Evolutionary conservation across 2,797 vertebrate species (phyloP), one percentile per base, ranked within the genome.

Genomic region (Rhynchotus rufescens): DNA sequence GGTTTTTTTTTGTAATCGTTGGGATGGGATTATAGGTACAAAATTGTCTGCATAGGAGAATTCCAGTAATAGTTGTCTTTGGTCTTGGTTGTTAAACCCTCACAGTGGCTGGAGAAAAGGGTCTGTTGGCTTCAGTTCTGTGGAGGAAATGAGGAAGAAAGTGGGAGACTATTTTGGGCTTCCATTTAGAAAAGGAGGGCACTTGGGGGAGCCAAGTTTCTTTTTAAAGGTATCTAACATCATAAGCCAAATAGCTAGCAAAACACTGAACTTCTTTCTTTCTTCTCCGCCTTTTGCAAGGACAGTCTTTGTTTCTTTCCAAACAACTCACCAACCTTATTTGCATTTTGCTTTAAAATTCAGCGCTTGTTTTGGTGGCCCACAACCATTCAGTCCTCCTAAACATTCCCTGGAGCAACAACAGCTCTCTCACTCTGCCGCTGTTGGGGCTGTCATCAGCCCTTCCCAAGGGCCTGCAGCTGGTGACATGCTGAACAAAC

Each of bases 191-290:
- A 92, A 26, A 86, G 56, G 80, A 77, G 22, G 54, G 17, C 74
- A 34, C 44, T 88, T 74, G n/a, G 60, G 28, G 60, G 57, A 88
- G 61, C 34, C 74, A 86, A 72, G 26, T 44, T 65, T 68, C 83
- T 88, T 71, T 96, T 91, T 56, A 51, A 86, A 84, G 65, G 26
- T 91, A 36, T 81, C 85, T 89, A 91, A 72, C 57, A 92, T 42
- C 51, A 28, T 44, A 66, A 87, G 76, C 81, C 84, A 94, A 92
- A 83, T 83, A 25, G 44, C 28, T 38, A 76, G 23, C n/a, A 34
- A 90, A 72, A 80, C 54, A 91, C 74, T 17, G 0, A 80, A 76
- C 44, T 86, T 44, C 8, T 38, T 21, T 9, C 2, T 21, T 1
- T 2, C 5, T 25, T 38, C 1, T 0, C 60, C 89, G 57, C 49